Conservation (phyloP, 2,797 vertebrate genomes). For the Ceryle rudis region DNA sequence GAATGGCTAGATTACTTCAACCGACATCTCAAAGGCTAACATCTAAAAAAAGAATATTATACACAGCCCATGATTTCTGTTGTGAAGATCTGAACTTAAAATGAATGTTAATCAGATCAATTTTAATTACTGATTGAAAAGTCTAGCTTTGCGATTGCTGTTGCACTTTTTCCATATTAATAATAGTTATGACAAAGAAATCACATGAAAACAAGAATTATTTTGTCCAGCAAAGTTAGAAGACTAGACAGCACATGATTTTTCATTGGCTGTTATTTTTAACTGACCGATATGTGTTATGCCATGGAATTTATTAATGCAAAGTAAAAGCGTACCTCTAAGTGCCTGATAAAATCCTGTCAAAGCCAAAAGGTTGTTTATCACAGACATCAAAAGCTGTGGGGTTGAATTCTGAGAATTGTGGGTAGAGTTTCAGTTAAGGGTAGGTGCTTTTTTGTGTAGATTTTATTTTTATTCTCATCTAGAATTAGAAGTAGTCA, state of each 20-base stretch:
- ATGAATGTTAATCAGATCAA: not conserved
- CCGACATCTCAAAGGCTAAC: constrained; percentile 37
- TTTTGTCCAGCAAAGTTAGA: not conserved
- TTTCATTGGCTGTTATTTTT: not conserved
- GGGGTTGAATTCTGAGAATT: not conserved
- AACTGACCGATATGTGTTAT: not conserved
- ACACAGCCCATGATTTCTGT: not conserved
- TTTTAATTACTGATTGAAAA: constrained; percentile 29
- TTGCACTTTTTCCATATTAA: not conserved
- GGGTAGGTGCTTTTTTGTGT: not conserved
- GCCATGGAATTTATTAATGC: not conserved
- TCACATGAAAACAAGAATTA: not conserved
- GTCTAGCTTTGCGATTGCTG: not conserved
- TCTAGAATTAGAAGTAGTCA: not conserved
- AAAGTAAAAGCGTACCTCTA: not conserved
- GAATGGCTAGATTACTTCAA: constrained; percentile 57
- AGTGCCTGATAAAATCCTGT: not conserved
- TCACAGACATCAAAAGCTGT: not conserved
- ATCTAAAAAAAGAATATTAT: constrained; percentile 29
- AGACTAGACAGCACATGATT: not conserved
- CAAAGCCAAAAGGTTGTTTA: not conserved
- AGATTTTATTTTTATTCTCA: not conserved
- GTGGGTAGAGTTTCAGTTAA: not conserved
- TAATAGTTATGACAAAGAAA: not conserved
- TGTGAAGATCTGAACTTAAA: constrained; percentile 13